phyloP scores from a whole-genome alignment of 1,140 invertebrate genomes.

The Gerris buenoi region DNA sequence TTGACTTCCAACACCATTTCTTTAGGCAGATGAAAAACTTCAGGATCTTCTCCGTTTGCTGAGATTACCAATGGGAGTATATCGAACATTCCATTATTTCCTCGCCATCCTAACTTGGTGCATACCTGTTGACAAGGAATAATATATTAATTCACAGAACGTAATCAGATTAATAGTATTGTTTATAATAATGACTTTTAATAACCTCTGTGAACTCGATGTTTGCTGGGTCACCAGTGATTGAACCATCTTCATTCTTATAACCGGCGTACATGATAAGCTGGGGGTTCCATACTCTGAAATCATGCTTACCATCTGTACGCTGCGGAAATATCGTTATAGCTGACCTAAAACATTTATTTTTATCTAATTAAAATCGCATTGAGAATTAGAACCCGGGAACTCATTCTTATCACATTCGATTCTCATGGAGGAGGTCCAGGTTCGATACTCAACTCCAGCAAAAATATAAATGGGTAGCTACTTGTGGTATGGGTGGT shows the following conservation, averaged over 20 bases:
- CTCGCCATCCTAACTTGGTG: slow-evolving; percentile 77
- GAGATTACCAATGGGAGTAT: slow-evolving; percentile 78
- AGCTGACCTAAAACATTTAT: slow-evolving; percentile 69
- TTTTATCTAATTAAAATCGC: too few species aligned
- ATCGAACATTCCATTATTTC: slow-evolving; percentile 61
- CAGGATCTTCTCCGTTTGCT: slow-evolving; percentile 85
- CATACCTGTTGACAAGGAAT: slow-evolving; percentile 67
- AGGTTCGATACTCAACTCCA: too few species aligned
- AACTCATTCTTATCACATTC: too few species aligned
- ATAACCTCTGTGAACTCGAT: slow-evolving; percentile 78
- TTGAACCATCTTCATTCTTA: slow-evolving; percentile 52
- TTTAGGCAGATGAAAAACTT: slow-evolving; percentile 79
- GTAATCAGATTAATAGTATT: too few species aligned
- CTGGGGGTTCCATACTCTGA: slow-evolving; percentile 81
- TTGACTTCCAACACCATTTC: slow-evolving; percentile 77
- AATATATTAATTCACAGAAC: too few species aligned
- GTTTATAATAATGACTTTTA: too few species aligned
- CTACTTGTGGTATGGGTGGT: too few species aligned
- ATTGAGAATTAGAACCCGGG: too few species aligned
- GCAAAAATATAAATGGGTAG: too few species aligned
- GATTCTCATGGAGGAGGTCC: too few species aligned
- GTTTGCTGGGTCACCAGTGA: slow-evolving; percentile 64
- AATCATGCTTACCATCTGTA: slow-evolving; percentile 72
- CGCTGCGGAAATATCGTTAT: slow-evolving; percentile 87
- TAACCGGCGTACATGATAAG: slow-evolving; percentile 82